Evolutionary conservation across 2,888 invertebrate species (phyloP).

Genomic region (Agrilus biguttatus): DNA sequence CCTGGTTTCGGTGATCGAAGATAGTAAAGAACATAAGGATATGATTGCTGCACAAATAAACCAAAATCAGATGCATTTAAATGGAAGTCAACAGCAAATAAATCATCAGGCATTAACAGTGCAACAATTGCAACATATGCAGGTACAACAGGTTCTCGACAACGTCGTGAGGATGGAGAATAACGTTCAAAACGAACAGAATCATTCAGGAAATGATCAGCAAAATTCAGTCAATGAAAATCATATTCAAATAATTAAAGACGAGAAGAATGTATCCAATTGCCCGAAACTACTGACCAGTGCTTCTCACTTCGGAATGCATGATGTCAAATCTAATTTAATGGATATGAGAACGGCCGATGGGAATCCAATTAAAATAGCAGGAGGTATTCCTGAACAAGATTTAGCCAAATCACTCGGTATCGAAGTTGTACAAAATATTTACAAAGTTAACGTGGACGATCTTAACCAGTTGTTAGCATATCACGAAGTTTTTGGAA

Average conservation of each 20-base stretch:
- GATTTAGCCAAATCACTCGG: conserved; percentile 44
- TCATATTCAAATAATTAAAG: conserved; percentile 30
- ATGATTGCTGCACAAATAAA: conserved; percentile 22
- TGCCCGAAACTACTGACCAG: conserved; percentile 31
- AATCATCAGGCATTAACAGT: conserved; percentile 25
- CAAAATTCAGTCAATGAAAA: conserved; percentile 12
- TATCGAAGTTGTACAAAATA: conserved; percentile 62
- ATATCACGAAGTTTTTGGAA: conserved; percentile 75
- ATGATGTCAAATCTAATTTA: conserved; percentile 34
- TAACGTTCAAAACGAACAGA: conserved; percentile 22
- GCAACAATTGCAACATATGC: conserved; percentile 30
- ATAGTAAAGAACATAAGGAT: conserved; percentile 28
- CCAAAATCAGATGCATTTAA: conserved; percentile 35
- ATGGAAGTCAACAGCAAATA: conserved; percentile 29
- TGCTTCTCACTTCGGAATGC: conserved; percentile 24
- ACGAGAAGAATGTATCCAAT: conserved; percentile 42
- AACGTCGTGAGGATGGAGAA: conserved; percentile 29
- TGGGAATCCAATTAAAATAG: conserved; percentile 61
- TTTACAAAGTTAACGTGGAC: conserved; percentile 72
- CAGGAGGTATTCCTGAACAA: conserved; percentile 45
- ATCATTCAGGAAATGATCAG: conserved; percentile 18
- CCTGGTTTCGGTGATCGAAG: conserved; percentile 31
- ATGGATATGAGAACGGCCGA: conserved; percentile 52
- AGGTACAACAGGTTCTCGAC: conserved; percentile 43
- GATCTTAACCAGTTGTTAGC: conserved; percentile 72